Evolutionary conservation across 92 coral and sea anemone genomes (phyloP).

Genomic region (Palythoa grandiflora): DNA sequence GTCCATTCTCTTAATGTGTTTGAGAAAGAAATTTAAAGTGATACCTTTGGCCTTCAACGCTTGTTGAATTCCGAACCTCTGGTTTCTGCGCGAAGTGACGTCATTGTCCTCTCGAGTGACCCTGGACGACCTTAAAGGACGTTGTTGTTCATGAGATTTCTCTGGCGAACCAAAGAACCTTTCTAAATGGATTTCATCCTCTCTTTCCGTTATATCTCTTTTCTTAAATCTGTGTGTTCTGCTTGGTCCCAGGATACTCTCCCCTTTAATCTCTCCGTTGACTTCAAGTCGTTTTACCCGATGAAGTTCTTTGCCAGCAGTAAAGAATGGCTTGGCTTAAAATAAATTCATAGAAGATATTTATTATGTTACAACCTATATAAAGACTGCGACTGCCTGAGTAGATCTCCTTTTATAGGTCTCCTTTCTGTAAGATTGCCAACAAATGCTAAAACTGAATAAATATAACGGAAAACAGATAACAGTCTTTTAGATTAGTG

Average conservation of each 20-base stretch:
- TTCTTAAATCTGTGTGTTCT: slow-evolving; percentile 1
- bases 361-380: too few relatives aligned
- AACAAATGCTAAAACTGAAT: too few relatives aligned
- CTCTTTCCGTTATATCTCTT: not conserved
- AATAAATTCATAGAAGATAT: not conserved
- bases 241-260: slow-evolving; percentile 30
- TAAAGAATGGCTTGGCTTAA: slow-evolving; percentile 34
- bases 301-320: slow-evolving; percentile 29
- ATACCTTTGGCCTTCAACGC: slow-evolving; percentile 20
- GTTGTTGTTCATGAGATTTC: not conserved
- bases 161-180: slow-evolving; percentile 23
- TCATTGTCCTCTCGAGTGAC: slow-evolving; percentile 84
- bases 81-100: slow-evolving; percentile 75
- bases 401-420: too few relatives aligned
- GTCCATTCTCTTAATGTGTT: too few relatives aligned
- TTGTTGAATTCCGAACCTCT: slow-evolving; percentile 56
- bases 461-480: too few relatives aligned
- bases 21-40: not conserved
- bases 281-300: slow-evolving; percentile 31
- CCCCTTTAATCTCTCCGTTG: slow-evolving; percentile 7
- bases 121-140: slow-evolving; percentile 76
- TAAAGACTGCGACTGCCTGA: too few relatives aligned
- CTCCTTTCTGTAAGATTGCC: too few relatives aligned
- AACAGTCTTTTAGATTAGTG: too few relatives aligned
- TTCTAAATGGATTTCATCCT: slow-evolving; percentile 12